phyloP scores from a whole-genome alignment of 2,888 invertebrate species.

The Prosapia bicincta region DNA sequence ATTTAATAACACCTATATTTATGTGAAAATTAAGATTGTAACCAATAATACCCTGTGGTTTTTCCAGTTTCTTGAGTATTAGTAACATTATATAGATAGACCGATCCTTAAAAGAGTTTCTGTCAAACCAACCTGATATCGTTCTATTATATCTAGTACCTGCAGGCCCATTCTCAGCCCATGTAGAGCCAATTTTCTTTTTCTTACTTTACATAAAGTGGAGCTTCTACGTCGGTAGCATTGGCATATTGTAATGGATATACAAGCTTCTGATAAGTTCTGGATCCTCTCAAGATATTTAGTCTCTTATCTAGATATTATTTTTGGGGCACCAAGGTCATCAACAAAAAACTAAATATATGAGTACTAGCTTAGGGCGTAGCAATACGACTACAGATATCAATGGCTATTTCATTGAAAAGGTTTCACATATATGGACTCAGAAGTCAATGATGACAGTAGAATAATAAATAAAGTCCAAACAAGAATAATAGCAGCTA shows the following conservation, averaged over 20 bases:
- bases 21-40: conserved; percentile 29
- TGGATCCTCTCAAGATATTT: conserved; percentile 42
- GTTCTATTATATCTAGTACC: conserved; percentile 44
- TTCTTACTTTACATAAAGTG: conserved; percentile 46
- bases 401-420: too few species aligned
- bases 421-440: too few species aligned
- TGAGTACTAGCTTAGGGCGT: too few species aligned
- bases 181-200: conserved; percentile 44
- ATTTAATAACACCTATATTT: not conserved
- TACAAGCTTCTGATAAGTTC: conserved; percentile 39
- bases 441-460: too few species aligned
- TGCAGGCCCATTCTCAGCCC: conserved; percentile 45
- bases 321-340: conserved; percentile 41
- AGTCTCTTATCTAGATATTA: conserved; percentile 37
- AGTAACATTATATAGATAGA: conserved; percentile 37
- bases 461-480: too few species aligned
- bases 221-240: conserved; percentile 44
- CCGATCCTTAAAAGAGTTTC: conserved; percentile 42
- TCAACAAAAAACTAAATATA: too few species aligned
- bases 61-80: conserved; percentile 9
- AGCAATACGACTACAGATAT: too few species aligned
- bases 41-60: conserved; percentile 25
- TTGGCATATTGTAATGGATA: conserved; percentile 44
- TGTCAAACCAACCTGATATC: conserved; percentile 45
- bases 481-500: too few species aligned